Conservation (phyloP, 2,888 invertebrate genomes). For the Mythimna impura region DNA sequence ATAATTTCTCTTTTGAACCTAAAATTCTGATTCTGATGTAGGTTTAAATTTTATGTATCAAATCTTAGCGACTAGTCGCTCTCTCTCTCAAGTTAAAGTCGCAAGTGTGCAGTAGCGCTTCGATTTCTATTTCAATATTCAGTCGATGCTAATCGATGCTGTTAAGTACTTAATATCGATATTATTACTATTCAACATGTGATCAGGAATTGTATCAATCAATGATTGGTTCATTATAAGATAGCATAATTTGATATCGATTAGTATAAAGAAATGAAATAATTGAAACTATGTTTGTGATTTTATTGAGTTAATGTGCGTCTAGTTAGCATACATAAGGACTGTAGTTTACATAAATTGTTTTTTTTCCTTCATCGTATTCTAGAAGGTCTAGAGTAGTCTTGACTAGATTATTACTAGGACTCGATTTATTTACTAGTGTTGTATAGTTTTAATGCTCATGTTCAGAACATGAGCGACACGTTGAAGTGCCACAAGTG, state of each 20-base stretch:
- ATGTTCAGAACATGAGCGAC: no score
- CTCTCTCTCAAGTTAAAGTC: neutral
- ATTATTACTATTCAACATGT: constrained; percentile 42
- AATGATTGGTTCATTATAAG: constrained; percentile 40
- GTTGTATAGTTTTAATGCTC: neutral
- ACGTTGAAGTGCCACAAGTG: no score
- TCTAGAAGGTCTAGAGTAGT: neutral
- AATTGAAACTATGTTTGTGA: constrained; percentile 33
- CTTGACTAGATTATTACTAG: no score
- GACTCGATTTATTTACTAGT: neutral
- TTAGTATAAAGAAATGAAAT: constrained; percentile 37
- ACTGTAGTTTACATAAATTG: constrained; percentile 15
- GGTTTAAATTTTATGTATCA: neutral
- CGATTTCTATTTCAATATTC: constrained; percentile 36
- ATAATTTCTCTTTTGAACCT: neutral
- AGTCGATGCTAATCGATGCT: constrained; percentile 43
- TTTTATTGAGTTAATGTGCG: constrained; percentile 26
- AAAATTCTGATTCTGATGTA: neutral
- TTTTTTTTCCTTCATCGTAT: neutral
- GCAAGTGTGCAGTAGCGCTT: constrained; percentile 14
- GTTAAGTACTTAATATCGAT: constrained; percentile 39
- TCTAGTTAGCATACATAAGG: constrained; percentile 25
- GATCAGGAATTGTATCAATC: constrained; percentile 49
- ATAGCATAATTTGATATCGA: constrained; percentile 27
- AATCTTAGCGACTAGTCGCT: neutral